Base-by-base conservation (phyloP, 2,888 invertebrate genomes). In the Lypha dubia region DNA sequence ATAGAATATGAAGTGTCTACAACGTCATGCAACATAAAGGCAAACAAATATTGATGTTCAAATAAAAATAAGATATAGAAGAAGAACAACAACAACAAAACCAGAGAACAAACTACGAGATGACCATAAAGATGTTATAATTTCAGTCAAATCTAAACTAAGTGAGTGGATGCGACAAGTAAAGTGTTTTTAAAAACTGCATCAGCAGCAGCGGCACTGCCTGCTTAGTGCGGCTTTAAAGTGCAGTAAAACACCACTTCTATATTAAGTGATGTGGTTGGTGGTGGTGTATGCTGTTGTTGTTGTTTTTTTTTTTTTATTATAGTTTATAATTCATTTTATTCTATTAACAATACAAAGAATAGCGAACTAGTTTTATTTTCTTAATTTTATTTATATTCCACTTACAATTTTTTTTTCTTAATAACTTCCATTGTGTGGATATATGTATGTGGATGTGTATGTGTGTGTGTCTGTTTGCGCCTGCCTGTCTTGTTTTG, bases 51-150 rank as follows among this genome's bases (percentile, higher is more conserved):
- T 53, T 56, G 1, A 13, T 11, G 35, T 9, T 1, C 0, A 67
- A 9, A 75, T 5, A 13, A 53, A 63, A 17, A 49, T n/a, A 41
- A 53, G 0, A 62, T 67, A 53, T 35, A 32, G 8, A 24, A 32
- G 24, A 24, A 51, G 28, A 60, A n/a, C n/a, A n/a, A n/a, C n/a
- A n/a, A n/a, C n/a, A n/a, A n/a, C n/a, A n/a, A n/a, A n/a, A n/a
- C n/a, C n/a, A n/a, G n/a, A n/a, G n/a, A n/a, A n/a, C n/a, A n/a
- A n/a, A n/a, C n/a, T n/a, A n/a, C 41, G 44, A 62, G 70, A 75
- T 75, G 71, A 65, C 75, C 83, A 83, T 79, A 79, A 83, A 83
- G 71, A 79, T 84, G 65, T 84, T 84, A 84, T 71, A 84, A 80
- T 76, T 80, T 51, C 15, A 71, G 60, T 58, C 41, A 74, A 80